Base-by-base conservation (phyloP, 1,140 invertebrate species). In the Penaeus vannamei region DNA sequence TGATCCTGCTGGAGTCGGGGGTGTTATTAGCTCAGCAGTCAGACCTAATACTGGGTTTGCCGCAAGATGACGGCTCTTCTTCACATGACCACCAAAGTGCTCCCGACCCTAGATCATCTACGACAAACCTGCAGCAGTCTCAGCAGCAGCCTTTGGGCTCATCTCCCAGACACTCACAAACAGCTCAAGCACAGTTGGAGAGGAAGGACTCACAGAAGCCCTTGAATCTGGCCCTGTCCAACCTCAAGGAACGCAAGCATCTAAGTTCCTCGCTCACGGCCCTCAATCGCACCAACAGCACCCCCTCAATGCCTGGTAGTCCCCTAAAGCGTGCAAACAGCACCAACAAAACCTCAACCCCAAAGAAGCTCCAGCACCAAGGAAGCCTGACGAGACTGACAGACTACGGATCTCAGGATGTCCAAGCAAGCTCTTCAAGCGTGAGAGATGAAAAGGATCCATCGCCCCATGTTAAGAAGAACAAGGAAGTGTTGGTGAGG, bases 11-110 rank as follows among this genome's bases (percentile, higher is more conserved):
- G 84, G 86, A 88, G 26, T 88, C 86, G 26, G 87, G 90, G 26
- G 84, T 91, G 3, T 53, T 91, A 36, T 64, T 91, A 61, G 76
- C 87, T 62, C 90, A 91, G 42, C 90, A 91, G 66, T 89, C 86
- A n/a, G 87, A 91, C 66, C 76, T 91, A 32, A 62, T 91, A 53
- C 77, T 91, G 36, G 79, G 72, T 19, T n/a, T 85, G 17, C 86
- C 87, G 1, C 82, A 77, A 46, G 53, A 72, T 36, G 2, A 12
- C 14, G 53, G 53, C 53, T 12, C 53, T 53, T 53, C 53, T 12
- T 53, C 53, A 8, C 1, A 14, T 53, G 53, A 53, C 53, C 17
- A 53, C 53, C 53, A 53, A 12, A 53, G 12, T 53, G 53, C 83
- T 20, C 62, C 83, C 26, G 46, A 85, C 83, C 83, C 83, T 4